A percentile compares a stretch with the other conserved stretches of the same genome.
These are phyloP conservation scores for Falco peregrinus DNA, from an alignment of 2,797 vertebrate species.

Conservation along the genomic window DNA sequence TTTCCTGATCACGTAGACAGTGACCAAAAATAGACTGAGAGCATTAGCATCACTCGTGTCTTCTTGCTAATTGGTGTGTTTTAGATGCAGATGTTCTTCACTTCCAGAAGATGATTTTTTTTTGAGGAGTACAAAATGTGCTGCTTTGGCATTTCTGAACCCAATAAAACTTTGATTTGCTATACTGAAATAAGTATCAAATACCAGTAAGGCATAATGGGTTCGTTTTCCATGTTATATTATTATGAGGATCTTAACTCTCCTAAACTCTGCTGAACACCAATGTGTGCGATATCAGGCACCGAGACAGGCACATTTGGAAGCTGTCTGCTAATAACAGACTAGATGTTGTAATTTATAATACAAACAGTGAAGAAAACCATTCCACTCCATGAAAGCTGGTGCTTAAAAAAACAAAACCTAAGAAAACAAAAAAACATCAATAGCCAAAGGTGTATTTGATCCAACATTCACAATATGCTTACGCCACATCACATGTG, in stretches of 20 bases:
- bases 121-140: conserved; percentile 69
- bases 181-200: conserved; percentile 59
- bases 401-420: not conserved
- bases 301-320: not conserved
- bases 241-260: not conserved
- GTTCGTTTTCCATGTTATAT: conserved; percentile 32
- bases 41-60: conserved; percentile 68
- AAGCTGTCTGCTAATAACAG: not conserved
- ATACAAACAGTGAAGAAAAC: not conserved
- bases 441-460: not conserved
- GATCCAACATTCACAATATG: not conserved
- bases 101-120: conserved; percentile 66
- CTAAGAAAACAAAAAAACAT: not conserved
- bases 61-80: conserved; percentile 79
- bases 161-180: conserved; percentile 73
- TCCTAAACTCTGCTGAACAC: conserved; percentile 12
- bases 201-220: conserved; percentile 24
- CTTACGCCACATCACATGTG: not conserved
- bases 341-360: not conserved
- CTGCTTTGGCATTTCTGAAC: conserved; percentile 79
- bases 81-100: conserved; percentile 82
- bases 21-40: conserved; percentile 76
- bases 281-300: not conserved
- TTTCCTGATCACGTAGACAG: conserved; percentile 66
- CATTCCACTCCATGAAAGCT: not conserved